These are phyloP conservation scores for Halcyon badia DNA, from an alignment of 2,797 vertebrate genomes.

Conservation along the genomic window DNA sequence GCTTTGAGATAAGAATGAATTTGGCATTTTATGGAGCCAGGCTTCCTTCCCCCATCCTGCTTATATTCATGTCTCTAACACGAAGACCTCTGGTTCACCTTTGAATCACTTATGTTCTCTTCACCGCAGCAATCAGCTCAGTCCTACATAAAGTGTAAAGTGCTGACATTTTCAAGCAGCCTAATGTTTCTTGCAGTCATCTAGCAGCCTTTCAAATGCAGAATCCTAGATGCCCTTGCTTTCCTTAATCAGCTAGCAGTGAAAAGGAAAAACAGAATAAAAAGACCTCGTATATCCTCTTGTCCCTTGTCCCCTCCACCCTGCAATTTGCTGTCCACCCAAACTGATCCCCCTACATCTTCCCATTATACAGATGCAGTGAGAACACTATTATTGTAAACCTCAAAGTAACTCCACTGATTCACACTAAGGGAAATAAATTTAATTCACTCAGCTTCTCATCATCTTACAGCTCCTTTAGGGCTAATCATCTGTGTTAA, in stretches of 20 bases:
- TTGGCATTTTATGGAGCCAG: background rate
- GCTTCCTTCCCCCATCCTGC: slow-evolving; percentile 39
- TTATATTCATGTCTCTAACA: slow-evolving; percentile 30
- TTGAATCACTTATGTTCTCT: slow-evolving; percentile 73
- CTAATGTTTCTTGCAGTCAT: slow-evolving; percentile 70
- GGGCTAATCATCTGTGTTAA: slow-evolving; percentile 68
- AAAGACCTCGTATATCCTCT: slow-evolving; percentile 18
- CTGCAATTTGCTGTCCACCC: background rate
- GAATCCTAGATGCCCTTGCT: slow-evolving; percentile 64
- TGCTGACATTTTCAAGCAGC: slow-evolving; percentile 73
- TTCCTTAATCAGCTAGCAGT: slow-evolving; percentile 57
- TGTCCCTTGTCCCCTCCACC: background rate
- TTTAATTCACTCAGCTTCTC: slow-evolving; percentile 72
- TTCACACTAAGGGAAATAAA: slow-evolving; percentile 63
- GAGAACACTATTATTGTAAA: slow-evolving; percentile 63
- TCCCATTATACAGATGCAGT: background rate
- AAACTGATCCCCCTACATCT: background rate
- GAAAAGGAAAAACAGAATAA: slow-evolving; percentile 41
- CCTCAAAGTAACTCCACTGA: slow-evolving; percentile 32
- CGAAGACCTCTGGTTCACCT: slow-evolving; percentile 63
- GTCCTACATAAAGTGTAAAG: slow-evolving; percentile 69
- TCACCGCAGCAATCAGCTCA: slow-evolving; percentile 68
- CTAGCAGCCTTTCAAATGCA: slow-evolving; percentile 70
- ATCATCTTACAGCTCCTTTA: slow-evolving; percentile 71
- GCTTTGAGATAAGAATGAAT: background rate